Conservation (phyloP, 1,140 invertebrate species). For the Phymorhynchus buccinoides region DNA sequence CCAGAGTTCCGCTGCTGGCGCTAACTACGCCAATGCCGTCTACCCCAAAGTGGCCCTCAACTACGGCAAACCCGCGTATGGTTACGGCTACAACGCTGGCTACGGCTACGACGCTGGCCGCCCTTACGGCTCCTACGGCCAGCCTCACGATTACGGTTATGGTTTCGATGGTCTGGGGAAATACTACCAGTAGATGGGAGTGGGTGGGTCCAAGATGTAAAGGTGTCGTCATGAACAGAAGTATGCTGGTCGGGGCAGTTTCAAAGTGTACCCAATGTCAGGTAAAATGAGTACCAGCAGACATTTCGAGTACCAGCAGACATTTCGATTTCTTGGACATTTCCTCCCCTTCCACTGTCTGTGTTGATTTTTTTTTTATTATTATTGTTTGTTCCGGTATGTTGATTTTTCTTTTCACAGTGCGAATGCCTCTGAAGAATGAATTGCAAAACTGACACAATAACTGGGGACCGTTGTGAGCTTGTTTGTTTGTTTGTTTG, state of each 20-base stretch:
- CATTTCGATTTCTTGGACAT: neutral
- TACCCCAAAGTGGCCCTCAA: neutral
- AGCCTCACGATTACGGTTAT: neutral
- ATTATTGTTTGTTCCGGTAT: neutral
- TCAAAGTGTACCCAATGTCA: no score
- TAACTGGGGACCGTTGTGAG: neutral
- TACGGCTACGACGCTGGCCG: neutral
- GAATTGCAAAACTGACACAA: conserved; percentile 9
- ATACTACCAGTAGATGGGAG: neutral
- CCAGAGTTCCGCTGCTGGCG: neutral
- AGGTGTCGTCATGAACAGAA: neutral
- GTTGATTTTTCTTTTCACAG: neutral
- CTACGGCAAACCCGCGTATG: neutral
- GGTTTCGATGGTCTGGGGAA: neutral
- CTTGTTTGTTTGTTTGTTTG: no score
- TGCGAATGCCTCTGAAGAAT: conserved; percentile 27
- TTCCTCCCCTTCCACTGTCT: neutral
- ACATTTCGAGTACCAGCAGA: neutral
- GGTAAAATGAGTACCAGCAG: no score
- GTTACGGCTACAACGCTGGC: conserved; percentile 8
- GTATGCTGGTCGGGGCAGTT: neutral
- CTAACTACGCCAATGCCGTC: neutral
- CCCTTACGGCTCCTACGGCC: neutral
- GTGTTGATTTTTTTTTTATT: neutral
- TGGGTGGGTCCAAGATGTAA: neutral